These are phyloP conservation scores for Dasyprocta punctata DNA, from an alignment of 2,113 vertebrate species.

Conservation along the genomic window DNA sequence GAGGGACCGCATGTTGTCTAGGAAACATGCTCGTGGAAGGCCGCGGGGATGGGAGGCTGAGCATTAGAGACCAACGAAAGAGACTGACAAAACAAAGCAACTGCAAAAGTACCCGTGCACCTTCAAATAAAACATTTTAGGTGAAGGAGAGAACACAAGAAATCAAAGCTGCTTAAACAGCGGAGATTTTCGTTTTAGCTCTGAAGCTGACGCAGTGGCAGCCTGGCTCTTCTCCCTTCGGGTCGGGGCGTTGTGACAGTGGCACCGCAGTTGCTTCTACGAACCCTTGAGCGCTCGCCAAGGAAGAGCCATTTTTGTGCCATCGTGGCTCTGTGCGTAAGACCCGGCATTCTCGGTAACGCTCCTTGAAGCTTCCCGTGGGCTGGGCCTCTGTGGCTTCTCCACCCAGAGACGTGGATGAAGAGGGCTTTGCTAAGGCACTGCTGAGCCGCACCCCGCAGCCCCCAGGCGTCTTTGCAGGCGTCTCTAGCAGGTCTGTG, in stretches of 20 bases:
- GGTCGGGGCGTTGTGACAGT: neutral
- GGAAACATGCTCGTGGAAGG: slow-evolving; percentile 57
- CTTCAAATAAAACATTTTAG: neutral
- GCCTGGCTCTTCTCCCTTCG: accelerated
- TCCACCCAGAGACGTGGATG: accelerated
- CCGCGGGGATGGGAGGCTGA: neutral
- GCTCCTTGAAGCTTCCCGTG: accelerated
- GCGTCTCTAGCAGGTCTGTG: neutral
- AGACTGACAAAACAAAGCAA: neutral
- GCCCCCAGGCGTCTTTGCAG: neutral
- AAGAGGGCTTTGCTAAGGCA: accelerated
- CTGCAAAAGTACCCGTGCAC: neutral
- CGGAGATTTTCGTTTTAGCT: neutral
- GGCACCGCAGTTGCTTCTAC: accelerated
- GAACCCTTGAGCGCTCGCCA: accelerated
- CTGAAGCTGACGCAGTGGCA: neutral
- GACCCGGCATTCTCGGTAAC: accelerated
- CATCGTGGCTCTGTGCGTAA: accelerated
- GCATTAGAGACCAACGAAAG: neutral
- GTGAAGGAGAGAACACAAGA: neutral
- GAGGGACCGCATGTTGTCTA: neutral
- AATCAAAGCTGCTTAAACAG: neutral
- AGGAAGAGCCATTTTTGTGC: accelerated
- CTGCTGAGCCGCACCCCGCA: accelerated
- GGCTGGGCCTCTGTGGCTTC: accelerated